Evolutionary conservation across 2,888 invertebrate species (phyloP), one percentile per base, ranked within the genome.

Genomic region (Nezara viridula): DNA sequence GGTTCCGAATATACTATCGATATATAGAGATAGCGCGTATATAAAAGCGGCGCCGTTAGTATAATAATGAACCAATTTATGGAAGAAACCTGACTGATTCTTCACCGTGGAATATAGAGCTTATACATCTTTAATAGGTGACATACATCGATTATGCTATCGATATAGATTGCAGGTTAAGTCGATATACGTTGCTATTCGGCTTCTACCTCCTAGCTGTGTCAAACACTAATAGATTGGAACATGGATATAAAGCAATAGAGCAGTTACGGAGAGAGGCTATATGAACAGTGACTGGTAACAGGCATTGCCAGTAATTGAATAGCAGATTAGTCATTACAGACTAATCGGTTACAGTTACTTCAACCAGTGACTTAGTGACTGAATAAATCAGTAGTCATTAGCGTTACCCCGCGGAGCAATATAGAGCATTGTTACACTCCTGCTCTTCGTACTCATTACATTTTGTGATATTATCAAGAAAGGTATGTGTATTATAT

Each of bases 321-420:
- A 73, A 73, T 73, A 73, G 66, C 32, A 73, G 66, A 73, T 73
- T 37, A 73, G 66, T 73, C 66, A 73, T 73, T 73, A 73, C 32
- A 19, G 66, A 37, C 32, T 73, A 73, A 73, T 73, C 66, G 66
- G 32, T 73, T 73, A 37, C 66, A 73, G 66, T 73, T 21, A 73
- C 66, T 73, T 73, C 66, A 37, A 1, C 21, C 66, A 7, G 19
- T 32, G 32, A 73, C 66, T 73, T 73, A 73, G 66, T 37, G 66
- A 73, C 66, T 32, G 66, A 73, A 73, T 73, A 73, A 73, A 73
- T 73, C 37, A 73, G 66, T 73, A 73, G 66, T 73, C 32, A 73
- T 73, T 73, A 73, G 37, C 32, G 16, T 73, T 37, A 73, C 66
- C 14, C 19, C 66, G 19, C 6, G 32, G 37, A 21, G 1, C 9